Base-by-base conservation (phyloP, 2,113 vertebrate species). In the Propithecus coquereli region DNA sequence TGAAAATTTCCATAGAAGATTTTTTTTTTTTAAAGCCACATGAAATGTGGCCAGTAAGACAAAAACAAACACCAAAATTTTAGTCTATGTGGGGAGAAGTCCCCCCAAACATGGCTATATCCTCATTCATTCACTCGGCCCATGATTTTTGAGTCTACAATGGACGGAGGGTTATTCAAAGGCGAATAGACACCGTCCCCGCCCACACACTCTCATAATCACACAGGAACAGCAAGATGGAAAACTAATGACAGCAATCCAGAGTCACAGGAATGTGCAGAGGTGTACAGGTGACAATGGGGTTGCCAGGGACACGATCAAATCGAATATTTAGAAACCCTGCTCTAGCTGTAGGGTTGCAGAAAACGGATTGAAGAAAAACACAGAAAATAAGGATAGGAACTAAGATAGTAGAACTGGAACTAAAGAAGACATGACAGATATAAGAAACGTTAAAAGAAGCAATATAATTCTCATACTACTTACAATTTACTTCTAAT, bases 401-500 rank as follows among this genome's bases (percentile, higher is more conserved):
- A 59, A 70, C 22, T n/a, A 20, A 76, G 32, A 11, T 0, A 50
- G n/a, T 16, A 79, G 52, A 23, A 95, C 18, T 47, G 23, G 40
- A 54, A 79, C 32, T 54, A 65, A 81, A 37, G 34, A 84, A 25
- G n/a, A 16, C 40, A 34, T 18, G 5, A 40, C 57, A 3, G 30
- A 65, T 68, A 40, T n/a, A 59, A 52, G 45, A 70, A 37, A n/a
- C 37, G 25, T 81, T 68, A 54, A 91, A 91, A 34, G 37, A 77
- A n/a, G 32, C 1, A 91, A 70, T 22, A 13, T 23, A 52, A 54
- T 54, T 83, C 27, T 79, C 32, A 25, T 4, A 32, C 27, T n/a
- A 40, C 13, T 87, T 87, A 68, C 17, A 63, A 65, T 50, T 88
- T 65, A 65, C 25, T 94, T 83, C n/a, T n/a, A 70, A 54, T 73